phyloP scores from a whole-genome alignment of 2,113 vertebrate genomes.

The Leptocoma aspasia region DNA sequence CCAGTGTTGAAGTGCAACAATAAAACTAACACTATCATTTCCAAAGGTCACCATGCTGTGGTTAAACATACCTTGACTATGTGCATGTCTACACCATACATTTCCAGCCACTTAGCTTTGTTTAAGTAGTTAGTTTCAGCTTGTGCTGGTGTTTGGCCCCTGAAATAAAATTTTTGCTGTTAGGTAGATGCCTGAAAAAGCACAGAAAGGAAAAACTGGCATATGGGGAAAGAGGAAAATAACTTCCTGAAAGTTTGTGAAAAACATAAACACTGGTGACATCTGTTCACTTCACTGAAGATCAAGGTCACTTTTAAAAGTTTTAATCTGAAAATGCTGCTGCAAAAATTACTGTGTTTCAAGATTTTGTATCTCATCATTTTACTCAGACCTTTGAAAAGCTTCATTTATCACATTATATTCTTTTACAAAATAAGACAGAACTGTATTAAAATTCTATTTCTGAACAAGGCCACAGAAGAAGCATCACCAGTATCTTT shows the following conservation, averaged over 20 bases:
- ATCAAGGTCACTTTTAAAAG: neutral
- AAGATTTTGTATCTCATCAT: neutral
- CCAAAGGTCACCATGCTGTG: neutral
- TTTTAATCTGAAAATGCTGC: neutral
- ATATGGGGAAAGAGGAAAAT: neutral
- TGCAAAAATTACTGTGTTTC: neutral
- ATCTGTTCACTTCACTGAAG: neutral
- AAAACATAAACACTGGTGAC: neutral
- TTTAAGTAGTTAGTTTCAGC: constrained; percentile 98
- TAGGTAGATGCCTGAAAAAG: neutral
- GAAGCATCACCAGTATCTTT: neutral
- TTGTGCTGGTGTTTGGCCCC: constrained; percentile 92
- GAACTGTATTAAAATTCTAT: neutral
- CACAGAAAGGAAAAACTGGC: neutral
- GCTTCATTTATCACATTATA: neutral
- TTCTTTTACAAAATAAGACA: neutral
- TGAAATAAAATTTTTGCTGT: constrained; percentile 62
- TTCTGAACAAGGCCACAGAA: neutral
- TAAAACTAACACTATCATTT: neutral
- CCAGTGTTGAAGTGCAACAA: neutral
- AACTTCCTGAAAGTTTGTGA: neutral
- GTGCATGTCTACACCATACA: constrained; percentile 99
- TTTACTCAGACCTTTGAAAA: neutral
- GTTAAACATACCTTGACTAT: constrained; percentile 87
- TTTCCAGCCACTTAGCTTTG: constrained; percentile 99